Evolutionary conservation across 2,113 vertebrate species (phyloP).

Genomic region (Datnioides undecimradiatus): DNA sequence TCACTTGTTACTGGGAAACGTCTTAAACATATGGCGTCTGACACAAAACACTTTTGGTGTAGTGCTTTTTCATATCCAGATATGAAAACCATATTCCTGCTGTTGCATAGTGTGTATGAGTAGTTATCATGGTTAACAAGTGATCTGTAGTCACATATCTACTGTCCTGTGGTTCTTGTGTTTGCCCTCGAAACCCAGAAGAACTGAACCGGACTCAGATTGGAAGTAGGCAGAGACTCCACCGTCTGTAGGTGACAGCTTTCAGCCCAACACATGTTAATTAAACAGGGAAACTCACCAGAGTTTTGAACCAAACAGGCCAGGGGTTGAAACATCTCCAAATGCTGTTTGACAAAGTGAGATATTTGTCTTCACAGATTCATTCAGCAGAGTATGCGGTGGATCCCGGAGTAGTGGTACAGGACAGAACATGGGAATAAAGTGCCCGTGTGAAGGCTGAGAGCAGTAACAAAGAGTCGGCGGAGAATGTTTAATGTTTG

Average conservation of each 20-base stretch:
- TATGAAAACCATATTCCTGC: too few relatives aligned
- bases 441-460: conserved; percentile 8
- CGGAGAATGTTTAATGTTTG: conserved; percentile 34
- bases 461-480: not conserved
- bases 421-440: not conserved
- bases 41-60: too few relatives aligned
- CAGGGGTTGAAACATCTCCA: not conserved
- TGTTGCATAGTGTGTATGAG: too few relatives aligned
- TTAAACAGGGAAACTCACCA: not conserved
- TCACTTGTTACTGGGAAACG: not conserved
- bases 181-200: too few relatives aligned
- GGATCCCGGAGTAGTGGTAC: not conserved
- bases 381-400: not conserved
- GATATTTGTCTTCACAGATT: not conserved
- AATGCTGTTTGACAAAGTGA: not conserved
- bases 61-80: too few relatives aligned
- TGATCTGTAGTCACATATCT: too few relatives aligned
- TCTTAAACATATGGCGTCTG: not conserved
- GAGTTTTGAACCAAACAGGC: rapidly evolving
- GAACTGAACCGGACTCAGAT: not conserved
- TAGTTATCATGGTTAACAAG: too few relatives aligned
- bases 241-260: too few relatives aligned
- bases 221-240: not conserved
- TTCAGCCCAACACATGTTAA: not conserved
- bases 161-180: too few relatives aligned